phyloP scores from a whole-genome alignment of 1,140 invertebrate genomes.

The Drosophila dunni region DNA sequence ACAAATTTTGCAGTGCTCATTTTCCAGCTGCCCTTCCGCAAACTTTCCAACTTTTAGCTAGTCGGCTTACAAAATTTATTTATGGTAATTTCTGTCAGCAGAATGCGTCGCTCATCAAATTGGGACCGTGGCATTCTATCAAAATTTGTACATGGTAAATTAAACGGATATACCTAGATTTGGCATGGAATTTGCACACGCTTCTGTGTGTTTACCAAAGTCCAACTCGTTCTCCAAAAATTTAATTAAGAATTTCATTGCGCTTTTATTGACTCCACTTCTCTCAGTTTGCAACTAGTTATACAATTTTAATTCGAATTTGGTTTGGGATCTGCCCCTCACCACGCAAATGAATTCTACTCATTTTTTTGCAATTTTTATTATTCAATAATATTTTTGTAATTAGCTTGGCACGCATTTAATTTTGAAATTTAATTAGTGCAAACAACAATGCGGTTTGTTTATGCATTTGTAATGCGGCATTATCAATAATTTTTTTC shows the following conservation, averaged over 20 bases:
- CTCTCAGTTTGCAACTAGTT: slow-evolving; percentile 43
- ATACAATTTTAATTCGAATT: slow-evolving; percentile 36
- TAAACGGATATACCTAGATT: slow-evolving; percentile 66
- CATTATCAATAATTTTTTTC: slow-evolving; percentile 28
- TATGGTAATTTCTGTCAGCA: slow-evolving; percentile 74
- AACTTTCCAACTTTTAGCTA: slow-evolving; percentile 6
- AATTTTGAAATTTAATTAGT: slow-evolving; percentile 79
- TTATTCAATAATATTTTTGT: slow-evolving; percentile 60
- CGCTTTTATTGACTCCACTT: slow-evolving; percentile 58
- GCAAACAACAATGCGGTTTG: slow-evolving; percentile 68
- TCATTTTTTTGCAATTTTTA: slow-evolving; percentile 45
- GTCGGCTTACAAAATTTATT: slow-evolving; percentile 60
- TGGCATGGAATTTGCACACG: slow-evolving; percentile 12
- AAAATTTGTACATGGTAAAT: slow-evolving; percentile 69
- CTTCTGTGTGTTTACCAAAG: slow-evolving; percentile 17
- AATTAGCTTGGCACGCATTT: slow-evolving; percentile 69
- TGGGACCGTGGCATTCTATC: slow-evolving; percentile 53
- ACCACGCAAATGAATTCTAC: neutral
- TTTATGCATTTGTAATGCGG: slow-evolving; percentile 62
- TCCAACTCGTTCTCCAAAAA: slow-evolving; percentile 41
- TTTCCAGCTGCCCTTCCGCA: neutral
- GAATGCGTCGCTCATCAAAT: slow-evolving; percentile 41
- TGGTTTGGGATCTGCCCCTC: neutral
- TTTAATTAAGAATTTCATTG: slow-evolving; percentile 74
- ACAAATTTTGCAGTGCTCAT: slow-evolving; percentile 46